Conservation (phyloP, 2,797 vertebrate genomes). For the Margarornis squamiger region DNA sequence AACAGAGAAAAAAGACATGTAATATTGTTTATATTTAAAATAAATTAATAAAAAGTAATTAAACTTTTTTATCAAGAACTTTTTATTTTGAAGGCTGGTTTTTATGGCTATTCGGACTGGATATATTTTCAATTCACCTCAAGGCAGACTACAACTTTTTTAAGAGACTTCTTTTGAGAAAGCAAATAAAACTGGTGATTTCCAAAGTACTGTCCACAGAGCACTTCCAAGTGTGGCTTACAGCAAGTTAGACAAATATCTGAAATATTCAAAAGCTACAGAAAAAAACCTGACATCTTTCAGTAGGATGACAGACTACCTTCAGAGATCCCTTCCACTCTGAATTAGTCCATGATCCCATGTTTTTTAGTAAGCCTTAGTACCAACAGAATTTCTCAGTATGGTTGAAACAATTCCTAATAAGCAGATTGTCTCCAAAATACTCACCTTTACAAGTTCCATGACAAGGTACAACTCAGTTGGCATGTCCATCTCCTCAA, state of each 20-base stretch:
- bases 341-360: neutral
- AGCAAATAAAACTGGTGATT: neutral
- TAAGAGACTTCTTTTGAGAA: neutral
- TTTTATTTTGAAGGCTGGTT: neutral
- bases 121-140: neutral
- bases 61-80: neutral
- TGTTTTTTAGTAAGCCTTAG: neutral
- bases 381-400: neutral
- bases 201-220: neutral
- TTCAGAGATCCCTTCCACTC: neutral
- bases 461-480: conserved; percentile 94
- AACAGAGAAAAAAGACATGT: neutral
- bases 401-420: neutral
- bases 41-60: neutral
- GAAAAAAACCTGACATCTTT: neutral
- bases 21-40: neutral
- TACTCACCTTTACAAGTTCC: conserved; percentile 94
- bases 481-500: conserved; percentile 95
- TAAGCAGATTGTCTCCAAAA: neutral
- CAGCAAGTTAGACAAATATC: neutral
- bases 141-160: neutral
- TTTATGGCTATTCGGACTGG: neutral
- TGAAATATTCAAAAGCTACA: neutral
- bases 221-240: neutral
- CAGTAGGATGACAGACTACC: neutral